Base-by-base conservation (phyloP, 2,797 vertebrate species). In the Meda fulgida region DNA sequence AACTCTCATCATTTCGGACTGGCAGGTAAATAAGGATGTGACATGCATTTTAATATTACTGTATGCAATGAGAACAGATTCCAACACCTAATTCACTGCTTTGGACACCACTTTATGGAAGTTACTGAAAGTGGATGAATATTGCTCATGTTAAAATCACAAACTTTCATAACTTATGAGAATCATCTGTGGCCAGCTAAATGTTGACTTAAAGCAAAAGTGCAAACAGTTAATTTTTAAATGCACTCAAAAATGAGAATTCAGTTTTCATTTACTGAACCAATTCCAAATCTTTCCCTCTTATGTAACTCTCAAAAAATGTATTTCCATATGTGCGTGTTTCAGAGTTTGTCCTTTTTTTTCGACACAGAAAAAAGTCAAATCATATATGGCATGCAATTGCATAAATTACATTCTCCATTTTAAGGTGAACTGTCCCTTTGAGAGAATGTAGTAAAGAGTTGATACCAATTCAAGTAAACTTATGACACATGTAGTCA, bases 1-100 rank as follows among this genome's bases (percentile, higher is more conserved):
- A 48, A 10, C 16, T 79, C 40, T 72, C 40, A 79, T 79, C 76
- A 72, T 85, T 67, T 79, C 3, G 2, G 84, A 83, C 58, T 71
- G 40, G 19, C 40, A 75, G 86, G 48, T 51, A 81, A 84, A 89
- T 84, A 88, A 75, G 83, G 70, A 80, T 7, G 19, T 65, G 43
- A 26, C 29, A 60, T 43, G 66, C 38, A 71, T 84, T 40, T 80
- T 29, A 77, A 79, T 77, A 40, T 29, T 58, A 48, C 31, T 38
- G 16, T 43, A 13, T 1, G 69, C 51, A 36, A 75, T 67, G 9
- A 8, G 4, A 63, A 29, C 46, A 86, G 36, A 63, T 82, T 73
- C 26, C 48, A 55, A 38, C 23, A 29, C 3, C 29, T 31, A 80
- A 10, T 66, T 66, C 26, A 34, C 26, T 51, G 19, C 63, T 48